phyloP scores from a whole-genome alignment of 2,888 invertebrate species.

The Candidula unifasciata region DNA sequence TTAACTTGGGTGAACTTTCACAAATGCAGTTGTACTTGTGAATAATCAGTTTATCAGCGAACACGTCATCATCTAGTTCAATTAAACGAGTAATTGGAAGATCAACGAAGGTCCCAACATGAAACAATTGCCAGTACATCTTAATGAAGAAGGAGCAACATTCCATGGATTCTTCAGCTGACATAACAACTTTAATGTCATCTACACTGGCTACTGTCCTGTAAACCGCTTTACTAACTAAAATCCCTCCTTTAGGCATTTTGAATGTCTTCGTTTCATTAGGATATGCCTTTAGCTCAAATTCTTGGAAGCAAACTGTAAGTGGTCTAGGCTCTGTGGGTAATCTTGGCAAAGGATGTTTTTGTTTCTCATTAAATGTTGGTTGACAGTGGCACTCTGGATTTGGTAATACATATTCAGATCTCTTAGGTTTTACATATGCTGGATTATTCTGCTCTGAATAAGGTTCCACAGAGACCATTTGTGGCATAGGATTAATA shows the following conservation, averaged over 20 bases:
- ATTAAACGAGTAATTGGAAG: not conserved
- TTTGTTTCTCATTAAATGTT: not conserved
- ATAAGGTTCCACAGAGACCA: not conserved
- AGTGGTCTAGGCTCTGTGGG: not conserved
- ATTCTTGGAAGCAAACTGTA: not conserved
- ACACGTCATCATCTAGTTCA: not conserved
- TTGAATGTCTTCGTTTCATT: not conserved
- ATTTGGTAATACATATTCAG: not conserved
- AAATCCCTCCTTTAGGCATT: not conserved
- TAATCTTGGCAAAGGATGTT: too few species aligned
- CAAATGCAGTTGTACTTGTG: not conserved
- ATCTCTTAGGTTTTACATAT: not conserved
- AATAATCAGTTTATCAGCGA: not conserved
- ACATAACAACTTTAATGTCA: not conserved
- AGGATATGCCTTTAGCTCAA: not conserved
- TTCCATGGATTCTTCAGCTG: not conserved
- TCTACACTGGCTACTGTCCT: not conserved
- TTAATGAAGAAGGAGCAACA: slow-evolving; percentile 21
- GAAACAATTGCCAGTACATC: slow-evolving; percentile 1
- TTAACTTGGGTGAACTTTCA: not conserved
- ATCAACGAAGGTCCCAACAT: not conserved
- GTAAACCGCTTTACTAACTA: not conserved
- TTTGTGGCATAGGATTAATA: not conserved
- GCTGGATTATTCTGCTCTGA: not conserved
- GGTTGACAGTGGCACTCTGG: not conserved